Evolutionary conservation across 1,140 invertebrate species (phyloP), one percentile per base, ranked within the genome.

Genomic region (Drosophila virilis): DNA sequence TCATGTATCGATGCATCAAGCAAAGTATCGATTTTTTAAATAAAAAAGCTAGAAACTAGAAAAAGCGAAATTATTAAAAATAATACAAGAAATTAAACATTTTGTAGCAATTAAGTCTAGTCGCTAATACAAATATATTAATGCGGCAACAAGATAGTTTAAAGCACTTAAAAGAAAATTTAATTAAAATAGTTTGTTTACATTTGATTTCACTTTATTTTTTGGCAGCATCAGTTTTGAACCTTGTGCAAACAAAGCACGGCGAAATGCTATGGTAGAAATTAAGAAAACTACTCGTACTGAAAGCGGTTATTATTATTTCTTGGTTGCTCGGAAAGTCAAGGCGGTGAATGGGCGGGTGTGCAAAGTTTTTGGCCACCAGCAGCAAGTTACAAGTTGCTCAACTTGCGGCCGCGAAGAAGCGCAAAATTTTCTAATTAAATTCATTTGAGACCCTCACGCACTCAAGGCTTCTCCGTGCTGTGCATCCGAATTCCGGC

Each of bases 401-500:
- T 68, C 64, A 40, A 73, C 64, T 52, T 64, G 57, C 52, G 69
- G 74, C 67, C 50, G 71, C 66, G 70, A 89, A 89, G 74, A 83
- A 80, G 84, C 61, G 77, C 74, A 82, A 77, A 83, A 91, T 90
- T 90, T 83, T 90, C 86, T 90, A 90, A 90, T 90, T 91, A 90
- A 90, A 90, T 90, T 90, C 86, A 90, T 80, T 90, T 90, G 86
- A 90, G 80, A 80, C 88, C 74, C 79, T 80, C 83, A 91, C 86
- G 85, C 83, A 91, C 76, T 79, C 76, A 46, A 50, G 61, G 60
- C 61, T 73, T 74, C 67, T 71, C 80, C 84, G 84, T 89, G 84
- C 68, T 69, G 48, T 51, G 84, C 57, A 86, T 86, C 79, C 61
- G 52, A 57, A 77, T 78, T 79, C 17, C 32, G 33, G 35, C 67